Percentiles rank a stretch among this genome's conserved stretches.
Evolutionary conservation across 2,888 invertebrate species (phyloP).

Genomic region (Drosophila meridionalis): DNA sequence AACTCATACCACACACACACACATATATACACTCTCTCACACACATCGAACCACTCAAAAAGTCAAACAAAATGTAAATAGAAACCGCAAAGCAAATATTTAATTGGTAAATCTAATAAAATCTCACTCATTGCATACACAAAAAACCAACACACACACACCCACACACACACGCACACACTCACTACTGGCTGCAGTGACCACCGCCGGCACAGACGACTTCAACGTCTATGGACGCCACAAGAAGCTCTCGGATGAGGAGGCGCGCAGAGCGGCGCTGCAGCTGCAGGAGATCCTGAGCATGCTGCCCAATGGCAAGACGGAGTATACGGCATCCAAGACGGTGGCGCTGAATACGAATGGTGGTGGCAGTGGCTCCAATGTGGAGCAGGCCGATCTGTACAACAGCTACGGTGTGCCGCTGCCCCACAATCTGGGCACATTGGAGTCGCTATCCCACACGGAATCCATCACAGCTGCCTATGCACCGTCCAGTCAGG

Average conservation of each 20-base stretch:
- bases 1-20: slow-evolving; percentile 13
- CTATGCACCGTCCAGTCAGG: slow-evolving; percentile 65
- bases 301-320: slow-evolving; percentile 82
- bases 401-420: slow-evolving; percentile 72
- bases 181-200: slow-evolving; percentile 49
- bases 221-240: slow-evolving; percentile 84
- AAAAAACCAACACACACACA: slow-evolving; percentile 48
- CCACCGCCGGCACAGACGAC: slow-evolving; percentile 61
- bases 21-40: slow-evolving; percentile 16
- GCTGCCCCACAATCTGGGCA: slow-evolving; percentile 76
- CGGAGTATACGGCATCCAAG: slow-evolving; percentile 82
- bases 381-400: slow-evolving; percentile 65
- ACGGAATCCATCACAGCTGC: slow-evolving; percentile 84
- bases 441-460: slow-evolving; percentile 82
- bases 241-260: slow-evolving; percentile 81
- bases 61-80: slow-evolving; percentile 66
- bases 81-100: slow-evolving; percentile 57
- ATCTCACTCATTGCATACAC: slow-evolving; percentile 79
- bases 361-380: slow-evolving; percentile 32
- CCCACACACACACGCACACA: slow-evolving; percentile 39
- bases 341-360: slow-evolving; percentile 77
- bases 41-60: slow-evolving; percentile 12
- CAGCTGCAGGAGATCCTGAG: slow-evolving; percentile 83
- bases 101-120: slow-evolving; percentile 77
- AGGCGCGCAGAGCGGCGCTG: slow-evolving; percentile 81